Base-by-base conservation (phyloP, 2,113 vertebrate genomes). In the Pelodiscus sinensis region DNA sequence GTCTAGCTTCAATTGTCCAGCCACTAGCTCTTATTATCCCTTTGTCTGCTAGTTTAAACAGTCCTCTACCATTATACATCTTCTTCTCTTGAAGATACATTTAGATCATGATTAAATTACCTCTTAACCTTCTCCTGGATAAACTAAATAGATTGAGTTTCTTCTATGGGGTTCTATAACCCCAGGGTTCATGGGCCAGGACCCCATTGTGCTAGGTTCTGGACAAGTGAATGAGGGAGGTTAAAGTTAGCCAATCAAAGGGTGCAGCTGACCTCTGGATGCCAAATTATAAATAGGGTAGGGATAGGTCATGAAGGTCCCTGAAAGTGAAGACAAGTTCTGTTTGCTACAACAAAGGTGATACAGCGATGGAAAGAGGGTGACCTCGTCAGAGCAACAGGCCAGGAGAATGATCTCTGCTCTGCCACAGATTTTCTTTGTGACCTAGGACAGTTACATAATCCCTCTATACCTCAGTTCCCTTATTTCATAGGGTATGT, bases 31-130 rank as follows among this genome's bases (percentile, higher is more conserved):
- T 95, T 85, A 75, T 88, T 86, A 82, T 35, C 50, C 22, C 56
- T 92, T 82, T 92, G 22, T 80, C 80, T 85, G 91, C 86, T 93
- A 92, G 78, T 91, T 84, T 92, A 90, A 82, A 90, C 58, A 96
- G 27, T 21, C 38, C 38, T 92, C 62, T 90, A 56, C 87, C 11
- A 25, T 58, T 58, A 58, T 25, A 58, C 12, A 60, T 27, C 11
- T 60, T 60, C 58, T 60, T 60, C 58, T 60, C 58, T 60, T 60
- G 58, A 60, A 27, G 58, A 25, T 60, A 25, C 58, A 11, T 60
- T 27, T 60, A 60, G 25, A 27, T 60, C 25, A 60, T 29, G 58
- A 25, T 60, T 10, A 60, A 60, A 27, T 27, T 2, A 5, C 18
- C 25, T 60, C 25, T 58, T 58, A 60, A 60, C 25, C 58, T 27